A percentile compares a stretch with the other conserved stretches of the same genome.
phyloP scores from a whole-genome alignment of 2,888 invertebrate species.

The Platynereis dumerilii region DNA sequence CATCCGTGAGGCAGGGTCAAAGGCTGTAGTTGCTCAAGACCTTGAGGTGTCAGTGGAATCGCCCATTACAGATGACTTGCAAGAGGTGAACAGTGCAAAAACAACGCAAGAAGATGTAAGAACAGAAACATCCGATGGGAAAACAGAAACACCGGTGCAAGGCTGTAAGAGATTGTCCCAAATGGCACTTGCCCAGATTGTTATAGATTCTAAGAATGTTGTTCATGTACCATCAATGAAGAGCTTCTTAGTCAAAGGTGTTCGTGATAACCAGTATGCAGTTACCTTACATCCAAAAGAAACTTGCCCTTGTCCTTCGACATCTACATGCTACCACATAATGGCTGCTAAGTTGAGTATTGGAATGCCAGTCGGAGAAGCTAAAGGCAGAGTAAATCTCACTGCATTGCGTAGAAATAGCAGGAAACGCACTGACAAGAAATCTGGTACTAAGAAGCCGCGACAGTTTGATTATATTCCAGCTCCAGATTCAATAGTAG shows the following conservation, averaged over 20 bases:
- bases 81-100: too few species aligned
- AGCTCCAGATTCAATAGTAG: background rate
- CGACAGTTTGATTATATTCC: conserved; percentile 6
- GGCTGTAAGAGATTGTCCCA: background rate
- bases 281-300: background rate
- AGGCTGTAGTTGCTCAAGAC: too few species aligned
- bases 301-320: conserved; percentile 2
- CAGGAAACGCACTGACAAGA: conserved; percentile 7
- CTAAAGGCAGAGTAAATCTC: background rate
- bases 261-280: too few species aligned
- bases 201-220: too few species aligned
- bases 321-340: background rate
- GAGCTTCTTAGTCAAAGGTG: too few species aligned
- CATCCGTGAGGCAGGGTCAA: too few species aligned
- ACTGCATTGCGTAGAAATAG: background rate
- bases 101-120: too few species aligned
- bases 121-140: too few species aligned
- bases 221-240: too few species aligned
- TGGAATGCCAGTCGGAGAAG: background rate
- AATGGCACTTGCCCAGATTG: too few species aligned
- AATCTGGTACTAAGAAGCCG: conserved; percentile 4
- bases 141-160: background rate
- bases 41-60: too few species aligned
- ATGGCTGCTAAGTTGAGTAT: background rate
- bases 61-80: too few species aligned